phyloP scores from a whole-genome alignment of 2,888 invertebrate genomes.

The Phorcus lineatus region DNA sequence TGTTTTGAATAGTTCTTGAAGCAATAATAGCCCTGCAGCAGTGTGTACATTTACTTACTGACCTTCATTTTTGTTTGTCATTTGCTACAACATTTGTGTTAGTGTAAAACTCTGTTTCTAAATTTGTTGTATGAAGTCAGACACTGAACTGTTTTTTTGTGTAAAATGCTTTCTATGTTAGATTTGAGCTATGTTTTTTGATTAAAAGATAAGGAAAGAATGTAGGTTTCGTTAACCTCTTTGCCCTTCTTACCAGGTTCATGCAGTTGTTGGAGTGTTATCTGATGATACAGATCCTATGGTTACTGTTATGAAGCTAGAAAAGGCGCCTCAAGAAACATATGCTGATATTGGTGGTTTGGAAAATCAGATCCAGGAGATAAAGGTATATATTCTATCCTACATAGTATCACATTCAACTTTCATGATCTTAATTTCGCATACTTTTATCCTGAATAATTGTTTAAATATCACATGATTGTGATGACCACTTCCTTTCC shows the following conservation, averaged over 20 bases:
- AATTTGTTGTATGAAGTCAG: too few relatives aligned
- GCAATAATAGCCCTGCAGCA: not conserved
- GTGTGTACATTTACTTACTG: not conserved
- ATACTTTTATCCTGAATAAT: not conserved
- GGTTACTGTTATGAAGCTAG: conserved; percentile 99
- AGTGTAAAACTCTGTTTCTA: too few relatives aligned
- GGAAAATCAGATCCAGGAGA: conserved; percentile 97
- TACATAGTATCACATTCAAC: too few relatives aligned
- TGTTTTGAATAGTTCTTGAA: too few relatives aligned
- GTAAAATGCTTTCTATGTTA: too few relatives aligned
- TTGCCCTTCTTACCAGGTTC: conserved; percentile 81
- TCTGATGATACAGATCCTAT: conserved; percentile 99
- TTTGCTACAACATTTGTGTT: too few relatives aligned
- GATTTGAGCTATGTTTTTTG: too few relatives aligned
- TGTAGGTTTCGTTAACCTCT: too few relatives aligned
- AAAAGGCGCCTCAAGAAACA: conserved; percentile 99
- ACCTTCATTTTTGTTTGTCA: not conserved
- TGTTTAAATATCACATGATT: not conserved
- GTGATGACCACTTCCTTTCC: not conserved
- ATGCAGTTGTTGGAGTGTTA: conserved; percentile 99
- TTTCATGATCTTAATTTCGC: not conserved
- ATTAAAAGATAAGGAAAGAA: too few relatives aligned
- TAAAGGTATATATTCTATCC: conserved; percentile 79
- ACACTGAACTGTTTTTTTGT: too few relatives aligned
- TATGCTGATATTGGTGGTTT: conserved; percentile 99